Evolutionary conservation across 2,113 vertebrate species (phyloP).

Genomic region (Triplophysa siluroides): DNA sequence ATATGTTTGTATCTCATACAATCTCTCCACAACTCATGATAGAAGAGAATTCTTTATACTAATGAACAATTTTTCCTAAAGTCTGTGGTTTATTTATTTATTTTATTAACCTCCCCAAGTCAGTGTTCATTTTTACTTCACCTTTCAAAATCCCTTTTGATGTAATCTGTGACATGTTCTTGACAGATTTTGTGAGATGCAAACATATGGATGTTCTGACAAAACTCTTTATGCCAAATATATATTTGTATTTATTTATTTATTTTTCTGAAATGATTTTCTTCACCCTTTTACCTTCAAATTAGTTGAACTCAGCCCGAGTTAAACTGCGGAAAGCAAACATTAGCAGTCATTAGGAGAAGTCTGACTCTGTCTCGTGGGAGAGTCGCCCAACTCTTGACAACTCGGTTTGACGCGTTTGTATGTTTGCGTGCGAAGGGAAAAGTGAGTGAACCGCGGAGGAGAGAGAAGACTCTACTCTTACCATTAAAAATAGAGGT

Average conservation of each 20-base stretch:
- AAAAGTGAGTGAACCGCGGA: slow-evolving; percentile 7
- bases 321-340: slow-evolving; percentile 12
- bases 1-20: no score
- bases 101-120: no score
- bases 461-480: slow-evolving; percentile 25
- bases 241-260: neutral
- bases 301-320: neutral
- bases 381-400: slow-evolving; percentile 21
- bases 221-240: neutral
- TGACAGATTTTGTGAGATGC: no score
- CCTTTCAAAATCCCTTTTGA: no score
- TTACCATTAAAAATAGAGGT: slow-evolving; percentile 48
- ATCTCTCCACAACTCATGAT: no score
- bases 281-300: neutral
- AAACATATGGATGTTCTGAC: no score
- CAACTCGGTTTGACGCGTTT: slow-evolving; percentile 35
- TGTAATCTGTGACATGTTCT: no score
- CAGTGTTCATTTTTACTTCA: no score
- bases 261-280: neutral
- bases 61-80: neutral
- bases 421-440: slow-evolving; percentile 35
- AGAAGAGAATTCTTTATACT: neutral
- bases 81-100: no score
- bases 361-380: slow-evolving; percentile 33
- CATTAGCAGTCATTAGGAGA: slow-evolving; percentile 33